phyloP scores from a whole-genome alignment of 64 coral and sea anemone species.

The Stichodactyla helianthus region DNA sequence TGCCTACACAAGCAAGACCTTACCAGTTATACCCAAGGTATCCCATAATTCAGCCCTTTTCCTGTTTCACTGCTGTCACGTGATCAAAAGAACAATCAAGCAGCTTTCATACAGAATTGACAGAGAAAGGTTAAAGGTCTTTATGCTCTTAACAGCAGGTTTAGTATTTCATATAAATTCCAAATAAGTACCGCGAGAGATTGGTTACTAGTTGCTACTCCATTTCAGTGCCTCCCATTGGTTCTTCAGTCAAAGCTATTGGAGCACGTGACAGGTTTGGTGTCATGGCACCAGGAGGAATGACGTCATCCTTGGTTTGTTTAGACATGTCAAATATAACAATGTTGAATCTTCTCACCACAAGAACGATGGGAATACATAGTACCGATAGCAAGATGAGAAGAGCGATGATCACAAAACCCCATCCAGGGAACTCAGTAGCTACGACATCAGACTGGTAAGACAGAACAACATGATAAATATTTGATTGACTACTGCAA shows the following conservation, averaged over 20 bases:
- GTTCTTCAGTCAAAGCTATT: conserved; percentile 59
- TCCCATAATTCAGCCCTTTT: too few species aligned
- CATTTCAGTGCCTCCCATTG: conserved; percentile 40
- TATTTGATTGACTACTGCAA: background rate
- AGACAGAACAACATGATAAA: background rate
- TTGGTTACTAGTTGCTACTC: background rate
- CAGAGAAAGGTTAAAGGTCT: too few species aligned
- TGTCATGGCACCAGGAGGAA: conserved; percentile 56
- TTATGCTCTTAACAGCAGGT: too few species aligned
- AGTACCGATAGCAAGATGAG: conserved; percentile 49
- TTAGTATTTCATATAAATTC: background rate
- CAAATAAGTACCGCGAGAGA: background rate
- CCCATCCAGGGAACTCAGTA: conserved; percentile 48
- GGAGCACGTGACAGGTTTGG: conserved; percentile 72
- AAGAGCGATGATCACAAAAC: conserved; percentile 43
- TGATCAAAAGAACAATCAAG: too few species aligned
- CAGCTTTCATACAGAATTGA: too few species aligned
- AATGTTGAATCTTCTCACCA: conserved; percentile 37
- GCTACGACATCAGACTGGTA: conserved; percentile 46
- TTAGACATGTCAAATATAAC: conserved; percentile 38
- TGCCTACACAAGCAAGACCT: too few species aligned
- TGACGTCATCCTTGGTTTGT: conserved; percentile 16
- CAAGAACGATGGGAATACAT: conserved; percentile 34
- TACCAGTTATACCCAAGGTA: too few species aligned
- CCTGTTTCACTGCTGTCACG: too few species aligned